Percentiles rank a stretch among this genome's conserved stretches.
These are phyloP conservation scores for Polyploca ridens DNA, from an alignment of 2,888 invertebrate genomes.

Conservation along the genomic window DNA sequence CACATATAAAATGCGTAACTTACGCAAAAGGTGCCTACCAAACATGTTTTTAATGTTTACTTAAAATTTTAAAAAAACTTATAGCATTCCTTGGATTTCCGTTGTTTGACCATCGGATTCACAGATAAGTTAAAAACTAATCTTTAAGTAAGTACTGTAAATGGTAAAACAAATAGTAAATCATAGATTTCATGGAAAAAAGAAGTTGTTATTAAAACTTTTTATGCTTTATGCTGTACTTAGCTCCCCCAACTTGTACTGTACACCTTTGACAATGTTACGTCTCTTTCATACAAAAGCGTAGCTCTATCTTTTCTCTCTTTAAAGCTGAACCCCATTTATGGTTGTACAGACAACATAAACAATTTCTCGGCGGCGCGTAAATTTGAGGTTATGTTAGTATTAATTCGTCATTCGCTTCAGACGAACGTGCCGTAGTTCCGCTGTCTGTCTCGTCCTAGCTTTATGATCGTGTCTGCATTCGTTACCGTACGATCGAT, in stretches of 20 bases:
- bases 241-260: slow-evolving; percentile 50
- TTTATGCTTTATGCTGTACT: slow-evolving; percentile 26
- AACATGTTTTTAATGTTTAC: slow-evolving; percentile 28
- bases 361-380: slow-evolving; percentile 77
- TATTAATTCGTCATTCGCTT: slow-evolving; percentile 74
- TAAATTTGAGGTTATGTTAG: slow-evolving; percentile 83
- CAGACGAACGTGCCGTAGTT: slow-evolving; percentile 61
- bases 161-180: no score
- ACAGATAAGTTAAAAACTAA: background rate
- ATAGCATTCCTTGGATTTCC: slow-evolving; percentile 32
- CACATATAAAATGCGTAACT: background rate
- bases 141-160: background rate
- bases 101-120: slow-evolving; percentile 25
- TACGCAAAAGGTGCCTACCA: slow-evolving; percentile 7
- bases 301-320: slow-evolving; percentile 52
- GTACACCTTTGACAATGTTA: slow-evolving; percentile 56
- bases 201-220: slow-evolving; percentile 1
- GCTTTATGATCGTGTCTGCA: slow-evolving; percentile 55
- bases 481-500: slow-evolving; percentile 68
- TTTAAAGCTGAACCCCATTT: slow-evolving; percentile 73
- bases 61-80: slow-evolving; percentile 34
- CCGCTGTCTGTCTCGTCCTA: slow-evolving; percentile 28
- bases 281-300: slow-evolving; percentile 52
- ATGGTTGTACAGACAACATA: slow-evolving; percentile 72
- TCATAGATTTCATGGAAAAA: no score